Conservation (phyloP, 2,888 invertebrate species). For the Brenthis ino region DNA sequence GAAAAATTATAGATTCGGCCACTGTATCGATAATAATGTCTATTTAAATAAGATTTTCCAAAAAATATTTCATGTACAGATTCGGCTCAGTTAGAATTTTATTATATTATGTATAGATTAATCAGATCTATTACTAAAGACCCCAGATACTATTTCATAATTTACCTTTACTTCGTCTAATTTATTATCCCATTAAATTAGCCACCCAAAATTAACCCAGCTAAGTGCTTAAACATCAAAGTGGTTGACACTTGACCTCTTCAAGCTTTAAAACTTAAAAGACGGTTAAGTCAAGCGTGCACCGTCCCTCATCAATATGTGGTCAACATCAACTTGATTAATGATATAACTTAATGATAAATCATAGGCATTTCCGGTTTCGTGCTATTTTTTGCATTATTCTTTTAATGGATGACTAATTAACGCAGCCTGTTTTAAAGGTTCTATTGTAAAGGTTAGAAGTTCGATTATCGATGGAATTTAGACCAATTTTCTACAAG, state of each 20-base stretch:
- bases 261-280: conserved; percentile 28
- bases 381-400: conserved; percentile 7
- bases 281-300: conserved; percentile 32
- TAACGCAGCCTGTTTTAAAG: no score
- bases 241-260: conserved; percentile 29
- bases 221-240: conserved; percentile 25
- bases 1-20: no score
- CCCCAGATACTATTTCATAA: no score
- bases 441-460: no score
- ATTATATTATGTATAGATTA: no score
- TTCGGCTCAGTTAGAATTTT: no score
- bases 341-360: conserved; percentile 22
- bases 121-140: no score
- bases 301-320: conserved; percentile 33
- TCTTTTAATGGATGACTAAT: neutral
- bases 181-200: conserved; percentile 12
- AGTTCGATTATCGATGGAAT: no score
- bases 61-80: no score
- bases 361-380: conserved; percentile 15
- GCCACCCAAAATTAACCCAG: conserved; percentile 13
- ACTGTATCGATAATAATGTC: no score
- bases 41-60: no score
- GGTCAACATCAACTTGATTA: conserved; percentile 32
- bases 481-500: no score
- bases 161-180: neutral